These are phyloP conservation scores for Acheta domesticus DNA, from an alignment of 2,888 invertebrate genomes.

Conservation along the genomic window DNA sequence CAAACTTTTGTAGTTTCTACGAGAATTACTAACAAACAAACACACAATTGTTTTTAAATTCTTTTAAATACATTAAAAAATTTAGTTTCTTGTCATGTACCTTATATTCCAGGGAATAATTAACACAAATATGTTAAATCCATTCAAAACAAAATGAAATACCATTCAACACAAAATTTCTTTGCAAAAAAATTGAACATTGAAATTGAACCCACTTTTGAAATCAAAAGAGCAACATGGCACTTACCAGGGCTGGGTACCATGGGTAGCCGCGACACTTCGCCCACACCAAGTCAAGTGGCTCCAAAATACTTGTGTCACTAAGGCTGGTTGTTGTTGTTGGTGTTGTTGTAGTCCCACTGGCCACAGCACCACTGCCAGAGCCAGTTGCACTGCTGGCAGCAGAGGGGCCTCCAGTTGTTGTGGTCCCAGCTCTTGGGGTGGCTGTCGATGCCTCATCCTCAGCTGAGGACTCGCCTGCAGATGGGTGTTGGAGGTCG, in stretches of 20 bases:
- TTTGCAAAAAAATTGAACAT: not conserved
- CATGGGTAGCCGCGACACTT: slow-evolving; percentile 95
- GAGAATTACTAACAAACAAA: too few relatives aligned
- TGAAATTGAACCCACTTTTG: not conserved
- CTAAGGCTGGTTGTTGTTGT: not conserved
- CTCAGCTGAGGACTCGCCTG: slow-evolving; percentile 39
- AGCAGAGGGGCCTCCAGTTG: slow-evolving; percentile 27
- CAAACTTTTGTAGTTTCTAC: too few relatives aligned
- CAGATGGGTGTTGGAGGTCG: slow-evolving; percentile 35
- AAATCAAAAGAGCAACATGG: not conserved
- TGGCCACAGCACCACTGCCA: not conserved
- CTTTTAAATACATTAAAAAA: too few relatives aligned
- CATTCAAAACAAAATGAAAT: too few relatives aligned
- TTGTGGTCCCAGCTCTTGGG: not conserved
- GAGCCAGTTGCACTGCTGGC: slow-evolving; percentile 4
- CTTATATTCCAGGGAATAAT: too few relatives aligned
- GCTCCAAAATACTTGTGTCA: slow-evolving; percentile 51
- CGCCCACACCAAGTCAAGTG: slow-evolving; percentile 93
- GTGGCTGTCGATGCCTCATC: slow-evolving; percentile 31
- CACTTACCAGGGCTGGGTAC: slow-evolving; percentile 81
- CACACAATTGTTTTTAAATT: too few relatives aligned
- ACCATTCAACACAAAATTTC: not conserved
- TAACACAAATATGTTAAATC: too few relatives aligned
- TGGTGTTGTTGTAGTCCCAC: slow-evolving; percentile 38
- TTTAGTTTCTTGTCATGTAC: too few relatives aligned